A percentile compares a stretch with the other conserved stretches of the same genome.
phyloP scores from a whole-genome alignment of 2,797 vertebrate species.

The Poeciliopsis paucimaculata region DNA sequence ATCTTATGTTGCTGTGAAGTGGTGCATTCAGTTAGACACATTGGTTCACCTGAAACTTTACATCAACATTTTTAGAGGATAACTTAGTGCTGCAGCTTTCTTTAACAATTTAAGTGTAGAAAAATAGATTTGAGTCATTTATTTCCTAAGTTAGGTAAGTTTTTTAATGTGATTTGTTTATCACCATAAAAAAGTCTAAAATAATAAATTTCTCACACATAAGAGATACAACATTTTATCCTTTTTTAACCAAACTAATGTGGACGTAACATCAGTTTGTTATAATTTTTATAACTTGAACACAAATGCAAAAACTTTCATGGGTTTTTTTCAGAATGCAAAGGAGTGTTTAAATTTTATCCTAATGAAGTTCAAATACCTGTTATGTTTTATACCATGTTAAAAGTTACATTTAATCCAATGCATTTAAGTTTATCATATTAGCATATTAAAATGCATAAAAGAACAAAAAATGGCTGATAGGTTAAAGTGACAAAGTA shows the following conservation, averaged over 20 bases:
- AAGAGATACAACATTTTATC: neutral
- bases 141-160: neutral
- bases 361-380: neutral
- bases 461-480: neutral
- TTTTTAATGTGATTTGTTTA: neutral
- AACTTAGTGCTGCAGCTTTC: neutral
- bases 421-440: neutral
- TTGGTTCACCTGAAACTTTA: neutral
- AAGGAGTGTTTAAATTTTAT: neutral
- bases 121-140: neutral
- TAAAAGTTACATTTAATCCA: neutral
- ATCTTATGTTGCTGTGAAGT: neutral
- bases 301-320: neutral
- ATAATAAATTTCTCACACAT: neutral
- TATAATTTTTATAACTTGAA: neutral
- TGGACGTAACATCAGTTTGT: neutral
- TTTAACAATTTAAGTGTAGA: neutral
- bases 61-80: neutral
- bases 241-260: neutral
- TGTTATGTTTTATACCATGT: neutral
- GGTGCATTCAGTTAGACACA: neutral
- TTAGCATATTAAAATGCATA: neutral
- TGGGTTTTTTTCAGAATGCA: neutral
- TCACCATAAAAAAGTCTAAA: neutral
- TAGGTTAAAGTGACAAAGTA: neutral